A percentile compares a stretch with the other conserved stretches of the same genome.
These are phyloP conservation scores for Heliconius sara DNA, from an alignment of 2,888 invertebrate species.

Conservation along the genomic window DNA sequence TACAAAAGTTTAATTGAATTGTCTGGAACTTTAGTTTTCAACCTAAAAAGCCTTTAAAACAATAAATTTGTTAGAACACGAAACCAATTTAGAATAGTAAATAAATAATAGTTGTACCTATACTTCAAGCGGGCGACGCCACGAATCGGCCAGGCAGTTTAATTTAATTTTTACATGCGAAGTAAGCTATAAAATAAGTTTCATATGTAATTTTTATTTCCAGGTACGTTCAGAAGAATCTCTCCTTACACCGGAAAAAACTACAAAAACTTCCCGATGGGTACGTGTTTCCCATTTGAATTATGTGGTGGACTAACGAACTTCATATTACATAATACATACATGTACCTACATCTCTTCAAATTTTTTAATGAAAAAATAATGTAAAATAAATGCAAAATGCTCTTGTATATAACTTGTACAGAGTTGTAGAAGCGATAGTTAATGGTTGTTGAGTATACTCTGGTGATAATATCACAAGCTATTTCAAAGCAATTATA, in stretches of 20 bases:
- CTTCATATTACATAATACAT: neutral
- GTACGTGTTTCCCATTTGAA: slow-evolving; percentile 65
- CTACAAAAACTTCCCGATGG: slow-evolving; percentile 75
- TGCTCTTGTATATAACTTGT: neutral
- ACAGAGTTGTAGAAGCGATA: too few relatives aligned
- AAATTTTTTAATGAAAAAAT: neutral
- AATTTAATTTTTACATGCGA: neutral
- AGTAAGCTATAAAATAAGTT: neutral
- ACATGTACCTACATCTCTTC: too few relatives aligned
- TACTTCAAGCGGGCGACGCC: too few relatives aligned
- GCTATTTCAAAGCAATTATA: too few relatives aligned
- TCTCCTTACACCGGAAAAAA: slow-evolving; percentile 73
- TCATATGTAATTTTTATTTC: slow-evolving; percentile 48
- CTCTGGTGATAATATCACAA: neutral
- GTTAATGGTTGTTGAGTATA: neutral
- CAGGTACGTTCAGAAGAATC: slow-evolving; percentile 83
- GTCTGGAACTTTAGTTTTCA: too few relatives aligned
- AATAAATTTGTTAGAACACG: too few relatives aligned
- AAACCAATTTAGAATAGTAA: too few relatives aligned
- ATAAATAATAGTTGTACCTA: too few relatives aligned
- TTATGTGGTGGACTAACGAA: slow-evolving; percentile 61
- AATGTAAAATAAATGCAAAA: neutral
- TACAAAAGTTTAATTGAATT: too few relatives aligned
- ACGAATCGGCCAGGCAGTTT: neutral
- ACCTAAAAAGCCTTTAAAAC: too few relatives aligned